Percentiles rank a stretch among this genome's conserved stretches.
phyloP scores from a whole-genome alignment of 1,140 invertebrate genomes.

The Littorina saxatilis region DNA sequence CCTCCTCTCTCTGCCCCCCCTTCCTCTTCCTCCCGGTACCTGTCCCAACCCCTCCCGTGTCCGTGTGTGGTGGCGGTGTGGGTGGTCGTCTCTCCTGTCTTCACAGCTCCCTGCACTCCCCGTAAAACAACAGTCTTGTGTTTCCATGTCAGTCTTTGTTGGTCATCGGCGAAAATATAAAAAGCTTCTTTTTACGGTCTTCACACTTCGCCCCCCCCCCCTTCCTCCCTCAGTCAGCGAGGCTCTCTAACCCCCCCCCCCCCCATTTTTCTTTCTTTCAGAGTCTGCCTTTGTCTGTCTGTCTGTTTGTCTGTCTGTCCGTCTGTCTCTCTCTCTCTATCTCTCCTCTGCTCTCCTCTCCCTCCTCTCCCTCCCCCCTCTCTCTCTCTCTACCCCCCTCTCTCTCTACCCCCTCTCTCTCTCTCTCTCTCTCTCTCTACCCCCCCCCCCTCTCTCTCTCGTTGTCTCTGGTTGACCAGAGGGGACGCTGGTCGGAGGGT shows the following conservation, averaged over 20 bases:
- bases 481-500: not conserved
- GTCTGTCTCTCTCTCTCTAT: conserved; percentile 4
- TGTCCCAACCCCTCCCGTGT: too few relatives aligned
- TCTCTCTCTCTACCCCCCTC: not conserved
- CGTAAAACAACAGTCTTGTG: too few relatives aligned
- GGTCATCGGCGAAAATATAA: too few relatives aligned
- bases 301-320: not conserved
- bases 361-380: conserved; percentile 4
- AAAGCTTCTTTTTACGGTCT: too few relatives aligned
- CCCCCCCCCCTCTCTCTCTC: not conserved
- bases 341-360: not conserved
- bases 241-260: not conserved
- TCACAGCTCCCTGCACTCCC: too few relatives aligned
- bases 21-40: not conserved
- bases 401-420: conserved; percentile 2
- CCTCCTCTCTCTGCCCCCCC: not conserved
- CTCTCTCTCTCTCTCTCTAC: not conserved
- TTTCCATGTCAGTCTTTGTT: too few relatives aligned
- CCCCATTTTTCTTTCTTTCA: not conserved
- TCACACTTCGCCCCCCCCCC: not conserved
- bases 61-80: too few relatives aligned
- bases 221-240: not conserved
- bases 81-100: too few relatives aligned
- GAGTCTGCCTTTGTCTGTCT: not conserved
- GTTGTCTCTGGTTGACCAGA: not conserved